These are phyloP conservation scores for Amphipoea lucens DNA, from an alignment of 2,888 invertebrate species.

Conservation along the genomic window DNA sequence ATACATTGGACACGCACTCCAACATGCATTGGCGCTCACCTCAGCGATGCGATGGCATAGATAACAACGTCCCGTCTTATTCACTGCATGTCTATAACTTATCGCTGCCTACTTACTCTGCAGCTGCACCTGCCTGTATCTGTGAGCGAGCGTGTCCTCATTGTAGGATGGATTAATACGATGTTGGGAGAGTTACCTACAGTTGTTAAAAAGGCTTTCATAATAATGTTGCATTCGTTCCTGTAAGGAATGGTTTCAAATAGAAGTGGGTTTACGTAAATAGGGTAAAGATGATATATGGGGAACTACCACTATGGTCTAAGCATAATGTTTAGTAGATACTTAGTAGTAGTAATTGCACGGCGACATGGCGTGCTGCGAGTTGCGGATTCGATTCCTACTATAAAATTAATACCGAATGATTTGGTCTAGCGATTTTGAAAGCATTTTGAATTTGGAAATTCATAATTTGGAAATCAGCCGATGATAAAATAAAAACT, in stretches of 20 bases:
- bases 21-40: constrained; percentile 60
- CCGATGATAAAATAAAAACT: no score
- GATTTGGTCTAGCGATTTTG: neutral
- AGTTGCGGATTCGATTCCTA: neutral
- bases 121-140: neutral
- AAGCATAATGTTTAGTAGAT: neutral
- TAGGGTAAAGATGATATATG: neutral
- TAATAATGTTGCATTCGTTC: constrained; percentile 9
- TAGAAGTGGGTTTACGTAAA: neutral
- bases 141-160: constrained; percentile 18
- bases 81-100: constrained; percentile 64
- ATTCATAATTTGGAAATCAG: no score
- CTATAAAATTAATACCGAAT: neutral
- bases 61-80: constrained; percentile 72
- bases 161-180: constrained; percentile 29
- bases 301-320: neutral
- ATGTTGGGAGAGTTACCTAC: constrained; percentile 5
- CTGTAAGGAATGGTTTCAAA: neutral
- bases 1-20: constrained; percentile 59
- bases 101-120: constrained; percentile 35
- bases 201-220: constrained; percentile 22
- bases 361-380: neutral
- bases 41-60: constrained; percentile 65
- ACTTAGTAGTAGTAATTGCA: neutral
- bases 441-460: neutral